Conservation (phyloP, 2,797 vertebrate genomes). For the Dallia pectoralis region DNA sequence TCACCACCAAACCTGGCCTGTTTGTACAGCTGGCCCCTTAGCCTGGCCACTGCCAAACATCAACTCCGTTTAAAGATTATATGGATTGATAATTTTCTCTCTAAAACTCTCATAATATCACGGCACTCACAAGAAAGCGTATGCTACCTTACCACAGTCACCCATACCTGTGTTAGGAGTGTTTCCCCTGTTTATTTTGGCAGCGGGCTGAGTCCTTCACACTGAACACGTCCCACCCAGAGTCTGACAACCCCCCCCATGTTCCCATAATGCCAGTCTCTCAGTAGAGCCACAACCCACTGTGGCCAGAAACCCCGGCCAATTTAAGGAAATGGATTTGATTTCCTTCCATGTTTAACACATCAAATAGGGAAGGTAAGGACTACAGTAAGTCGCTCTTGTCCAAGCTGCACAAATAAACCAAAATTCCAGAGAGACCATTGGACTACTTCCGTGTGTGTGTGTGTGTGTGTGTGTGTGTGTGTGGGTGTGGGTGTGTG, state of each 20-base stretch:
- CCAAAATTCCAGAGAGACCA: conserved; percentile 17
- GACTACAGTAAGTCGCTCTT: conserved; percentile 29
- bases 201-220: conserved; percentile 38
- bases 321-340: conserved; percentile 65
- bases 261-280: conserved; percentile 52
- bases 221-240: conserved; percentile 32
- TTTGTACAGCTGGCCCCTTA: not conserved
- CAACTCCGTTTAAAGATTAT: not conserved
- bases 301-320: conserved; percentile 41
- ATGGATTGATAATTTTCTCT: conserved; percentile 19
- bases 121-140: conserved; percentile 11
- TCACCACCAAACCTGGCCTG: not conserved
- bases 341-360: conserved; percentile 75
- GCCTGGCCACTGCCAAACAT: not conserved
- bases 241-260: conserved; percentile 29
- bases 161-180: conserved; percentile 50
- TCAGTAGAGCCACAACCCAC: conserved; percentile 58
- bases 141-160: conserved; percentile 31
- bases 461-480: not conserved
- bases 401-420: conserved; percentile 64
- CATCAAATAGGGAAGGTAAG: conserved; percentile 52
- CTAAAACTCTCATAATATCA: conserved; percentile 29
- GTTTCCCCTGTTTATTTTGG: conserved; percentile 68
- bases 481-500: not conserved
- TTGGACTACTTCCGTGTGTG: conserved; percentile 6